Evolutionary conservation across 2,888 invertebrate species (phyloP), one percentile per base, ranked within the genome.

Genomic region (Pachycephus smyrnensis): DNA sequence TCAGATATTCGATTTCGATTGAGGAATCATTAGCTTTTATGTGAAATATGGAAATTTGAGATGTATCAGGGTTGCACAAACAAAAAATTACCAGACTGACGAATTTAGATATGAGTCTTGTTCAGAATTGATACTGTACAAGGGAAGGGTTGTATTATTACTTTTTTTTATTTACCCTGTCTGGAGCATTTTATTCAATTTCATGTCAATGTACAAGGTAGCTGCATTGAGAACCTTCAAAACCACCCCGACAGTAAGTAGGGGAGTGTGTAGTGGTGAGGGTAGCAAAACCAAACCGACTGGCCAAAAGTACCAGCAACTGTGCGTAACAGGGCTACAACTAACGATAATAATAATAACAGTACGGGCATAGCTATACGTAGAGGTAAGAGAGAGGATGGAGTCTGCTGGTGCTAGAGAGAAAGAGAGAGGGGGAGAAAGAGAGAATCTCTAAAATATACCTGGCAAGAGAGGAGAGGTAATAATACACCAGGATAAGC

Each of bases 401-500:
- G 31, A 11, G 12, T 31, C 30, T 69, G 31, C 23, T 32, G 4
- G 11, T 15, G 37, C 15, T 15, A 30, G 31, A 30, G 69, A 12
- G 31, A 30, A 6, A 30, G 69, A 4, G 11, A 12, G 40, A 23
- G 23, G 23, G 15, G 15, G 4, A 40, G 71, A 12, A 6, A 12
- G 71, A 32, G 32, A 30, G 31, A 12, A 9, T 71, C 71, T 31
- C 31, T 71, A 30, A 31, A 32, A 71, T 71, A 71, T 81, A 77
- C 77, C 79, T 75, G 82, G 81, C 79, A 81, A 79, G 77, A 76
- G 78, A 79, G 80, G 79, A 83, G 76, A 82, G 76, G 82, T 80
- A 81, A 82, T 82, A 83, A 83, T 83, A 83, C 81, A 82, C 80
- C 77, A 75, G 76, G 79, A 81, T 76, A 75, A 73, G 73, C 75